These are phyloP conservation scores for Cettia cetti DNA, from an alignment of 2,113 vertebrate genomes.

Conservation along the genomic window DNA sequence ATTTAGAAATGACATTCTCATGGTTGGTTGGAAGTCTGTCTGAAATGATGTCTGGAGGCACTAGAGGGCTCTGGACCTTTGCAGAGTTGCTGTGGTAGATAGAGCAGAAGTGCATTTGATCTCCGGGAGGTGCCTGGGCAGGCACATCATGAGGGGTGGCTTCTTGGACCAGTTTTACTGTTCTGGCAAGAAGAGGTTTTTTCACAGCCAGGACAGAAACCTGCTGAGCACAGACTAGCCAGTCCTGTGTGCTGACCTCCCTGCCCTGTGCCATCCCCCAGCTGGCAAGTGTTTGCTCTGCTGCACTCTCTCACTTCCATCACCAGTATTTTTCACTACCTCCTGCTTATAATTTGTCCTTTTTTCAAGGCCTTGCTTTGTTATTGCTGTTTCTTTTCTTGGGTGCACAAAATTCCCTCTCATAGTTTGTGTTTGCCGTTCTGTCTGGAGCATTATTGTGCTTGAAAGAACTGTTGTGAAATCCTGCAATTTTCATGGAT, in stretches of 20 bases:
- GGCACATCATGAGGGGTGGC: fast-evolving
- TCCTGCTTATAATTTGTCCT: background rate
- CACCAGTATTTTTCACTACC: background rate
- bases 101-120: background rate
- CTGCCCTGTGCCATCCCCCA: background rate
- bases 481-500: background rate
- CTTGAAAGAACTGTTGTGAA: background rate
- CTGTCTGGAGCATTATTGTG: background rate
- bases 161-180: background rate
- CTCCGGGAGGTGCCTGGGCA: background rate
- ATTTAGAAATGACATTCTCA: background rate
- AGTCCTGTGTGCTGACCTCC: background rate
- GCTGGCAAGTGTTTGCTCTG: background rate
- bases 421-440: background rate
- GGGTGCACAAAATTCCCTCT: background rate
- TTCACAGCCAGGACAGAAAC: background rate
- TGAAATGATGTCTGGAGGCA: background rate
- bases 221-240: background rate
- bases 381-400: background rate
- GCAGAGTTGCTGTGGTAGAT: background rate
- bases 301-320: background rate
- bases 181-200: background rate
- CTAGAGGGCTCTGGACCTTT: background rate
- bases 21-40: background rate
- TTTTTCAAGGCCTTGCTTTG: background rate